phyloP scores from a whole-genome alignment of 1,140 invertebrate species.

The Planococcus citri region DNA sequence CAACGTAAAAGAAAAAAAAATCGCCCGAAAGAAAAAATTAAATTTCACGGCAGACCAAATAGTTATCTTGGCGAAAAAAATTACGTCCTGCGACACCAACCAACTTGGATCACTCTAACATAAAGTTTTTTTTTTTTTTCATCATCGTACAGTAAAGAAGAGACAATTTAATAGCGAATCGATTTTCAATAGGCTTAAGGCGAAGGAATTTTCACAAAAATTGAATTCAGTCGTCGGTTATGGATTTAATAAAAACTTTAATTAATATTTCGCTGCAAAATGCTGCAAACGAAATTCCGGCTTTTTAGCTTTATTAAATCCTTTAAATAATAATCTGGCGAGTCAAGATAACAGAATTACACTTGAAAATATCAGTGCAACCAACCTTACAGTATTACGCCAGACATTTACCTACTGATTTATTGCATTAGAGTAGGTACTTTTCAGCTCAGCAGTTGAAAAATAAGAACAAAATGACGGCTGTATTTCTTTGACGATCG shows the following conservation, averaged over 20 bases:
- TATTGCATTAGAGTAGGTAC: neutral
- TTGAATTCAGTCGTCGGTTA: neutral
- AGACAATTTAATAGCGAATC: neutral
- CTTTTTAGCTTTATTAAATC: slow-evolving; percentile 14
- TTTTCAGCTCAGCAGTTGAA: no score
- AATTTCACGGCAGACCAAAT: neutral
- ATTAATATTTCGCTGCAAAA: slow-evolving; percentile 11
- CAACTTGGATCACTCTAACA: no score
- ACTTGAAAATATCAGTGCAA: slow-evolving; percentile 17
- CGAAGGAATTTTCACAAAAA: neutral
- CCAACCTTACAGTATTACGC: neutral
- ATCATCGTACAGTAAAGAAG: no score
- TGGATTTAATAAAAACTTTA: slow-evolving; percentile 16
- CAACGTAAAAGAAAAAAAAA: neutral
- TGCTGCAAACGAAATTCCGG: neutral
- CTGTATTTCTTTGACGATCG: neutral
- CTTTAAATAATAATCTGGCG: slow-evolving; percentile 15
- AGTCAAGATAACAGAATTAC: slow-evolving; percentile 13
- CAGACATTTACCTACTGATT: neutral
- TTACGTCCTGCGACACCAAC: neutral
- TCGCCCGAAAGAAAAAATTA: neutral
- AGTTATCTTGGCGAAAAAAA: neutral
- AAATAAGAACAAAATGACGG: neutral
- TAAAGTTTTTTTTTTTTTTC: no score
- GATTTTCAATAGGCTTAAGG: slow-evolving; percentile 7